Evolutionary conservation across 1,140 invertebrate species (phyloP), one percentile per base, ranked within the genome.

Genomic region (Cylas formicarius): DNA sequence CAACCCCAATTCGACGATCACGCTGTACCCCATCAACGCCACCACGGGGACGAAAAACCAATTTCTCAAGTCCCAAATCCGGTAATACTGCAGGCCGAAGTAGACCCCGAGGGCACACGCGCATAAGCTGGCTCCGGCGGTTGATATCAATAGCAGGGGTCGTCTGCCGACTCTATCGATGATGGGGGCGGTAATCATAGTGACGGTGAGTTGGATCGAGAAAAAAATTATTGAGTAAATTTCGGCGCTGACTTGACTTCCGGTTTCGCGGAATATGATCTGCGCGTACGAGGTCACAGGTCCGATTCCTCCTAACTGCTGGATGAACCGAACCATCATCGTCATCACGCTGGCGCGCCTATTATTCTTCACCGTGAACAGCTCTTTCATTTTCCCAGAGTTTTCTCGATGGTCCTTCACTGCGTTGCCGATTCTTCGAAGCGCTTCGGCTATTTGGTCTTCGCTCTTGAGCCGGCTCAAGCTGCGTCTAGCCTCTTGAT

Each of bases 231-330:
- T 80, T 18, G 58, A 55, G 8, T 55, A 56, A 13, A 58, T 8
- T 32, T 60, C 52, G 7, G 58, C 42, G 1, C 60, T 58, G 21
- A 63, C 50, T 18, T 38, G 65, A 3, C n/a, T n/a, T n/a, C 74
- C 72, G 11, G 73, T 73, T 24, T 71, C 72, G 18, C 44, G 29
- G 48, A 90, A 77, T 50, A 90, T 86, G 27, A 77, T 75, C 41
- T 85, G 80, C 13, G 82, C 74, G 56, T 87, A 87, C 19, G 81
- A 80, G 52, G 80, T 77, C 13, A 89, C 71, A 1, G 80, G 80
- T 35, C 81, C 81, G 11, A 84, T 78, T 1, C 85, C 82, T 36
- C 77, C 82, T 21, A 86, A 71, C 57, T 87, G 82, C 61, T 89
- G 84, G 16, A 84, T 80, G 4, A 80, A 70, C 55, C 82, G 80